phyloP scores from a whole-genome alignment of 2,888 invertebrate species.

The Tiliacea aurago region DNA sequence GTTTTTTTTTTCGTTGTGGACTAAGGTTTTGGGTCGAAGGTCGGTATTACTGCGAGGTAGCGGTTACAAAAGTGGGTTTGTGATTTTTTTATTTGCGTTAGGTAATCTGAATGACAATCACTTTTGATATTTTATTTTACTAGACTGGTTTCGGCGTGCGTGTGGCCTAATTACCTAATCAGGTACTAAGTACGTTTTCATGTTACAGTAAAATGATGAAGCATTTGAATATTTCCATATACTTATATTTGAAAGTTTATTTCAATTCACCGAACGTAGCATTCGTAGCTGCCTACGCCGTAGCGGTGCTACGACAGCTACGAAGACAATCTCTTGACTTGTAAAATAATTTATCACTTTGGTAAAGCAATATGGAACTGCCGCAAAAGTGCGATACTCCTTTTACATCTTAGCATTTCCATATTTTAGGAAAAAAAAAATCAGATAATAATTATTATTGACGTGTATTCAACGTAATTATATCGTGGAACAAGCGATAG shows the following conservation, averaged over 20 bases:
- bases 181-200: neutral
- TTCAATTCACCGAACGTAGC: neutral
- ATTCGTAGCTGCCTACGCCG: constrained; percentile 36
- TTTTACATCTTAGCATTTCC: neutral
- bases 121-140: constrained; percentile 14
- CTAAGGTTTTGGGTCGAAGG: constrained; percentile 70
- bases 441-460: neutral
- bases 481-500: neutral
- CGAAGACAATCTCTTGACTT: neutral
- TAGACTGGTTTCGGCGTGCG: neutral
- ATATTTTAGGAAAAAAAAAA: neutral
- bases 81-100: constrained; percentile 28
- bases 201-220: neutral
- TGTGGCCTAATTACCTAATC: neutral
- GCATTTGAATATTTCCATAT: neutral
- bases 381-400: neutral
- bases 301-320: constrained; percentile 35
- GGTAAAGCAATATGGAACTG: neutral
- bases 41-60: constrained; percentile 68
- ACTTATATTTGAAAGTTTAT: neutral
- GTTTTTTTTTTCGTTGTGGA: constrained; percentile 66
- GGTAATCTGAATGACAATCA: constrained; percentile 4
- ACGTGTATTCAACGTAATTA: neutral
- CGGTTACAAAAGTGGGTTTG: constrained; percentile 45
- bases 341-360: neutral